These are phyloP conservation scores for Champsocephalus esox DNA, from an alignment of 2,797 vertebrate species.

Conservation along the genomic window DNA sequence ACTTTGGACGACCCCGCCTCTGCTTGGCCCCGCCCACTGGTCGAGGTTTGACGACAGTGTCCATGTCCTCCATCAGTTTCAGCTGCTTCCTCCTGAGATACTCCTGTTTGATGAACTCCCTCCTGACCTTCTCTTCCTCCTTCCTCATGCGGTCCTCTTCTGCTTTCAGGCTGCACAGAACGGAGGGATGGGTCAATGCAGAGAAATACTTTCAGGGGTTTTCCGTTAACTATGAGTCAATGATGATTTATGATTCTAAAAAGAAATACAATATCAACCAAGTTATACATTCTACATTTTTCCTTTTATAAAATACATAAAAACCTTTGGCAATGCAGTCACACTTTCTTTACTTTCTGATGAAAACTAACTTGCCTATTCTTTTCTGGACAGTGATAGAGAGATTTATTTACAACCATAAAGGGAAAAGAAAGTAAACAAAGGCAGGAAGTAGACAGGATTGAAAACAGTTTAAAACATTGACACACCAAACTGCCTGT, in stretches of 20 bases:
- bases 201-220: background rate
- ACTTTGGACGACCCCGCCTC: slow-evolving; percentile 93
- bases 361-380: background rate
- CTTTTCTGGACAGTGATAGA: background rate
- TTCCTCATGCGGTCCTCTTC: slow-evolving; percentile 96
- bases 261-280: background rate
- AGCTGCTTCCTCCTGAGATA: slow-evolving; percentile 96
- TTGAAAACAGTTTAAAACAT: background rate
- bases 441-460: background rate
- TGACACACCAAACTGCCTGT: too few relatives aligned
- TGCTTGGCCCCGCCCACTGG: slow-evolving; percentile 84
- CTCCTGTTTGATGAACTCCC: slow-evolving; percentile 97
- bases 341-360: background rate
- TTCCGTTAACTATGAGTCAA: background rate
- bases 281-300: background rate
- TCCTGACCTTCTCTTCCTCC: slow-evolving; percentile 94
- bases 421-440: too few relatives aligned
- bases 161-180: slow-evolving; percentile 88
- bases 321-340: background rate
- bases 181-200: background rate
- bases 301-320: background rate
- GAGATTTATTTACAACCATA: background rate
- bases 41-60: slow-evolving; percentile 91
- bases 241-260: background rate
- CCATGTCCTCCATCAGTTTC: slow-evolving; percentile 98